phyloP scores from a whole-genome alignment of 2,797 vertebrate species.

The Lateolabrax maculatus region DNA sequence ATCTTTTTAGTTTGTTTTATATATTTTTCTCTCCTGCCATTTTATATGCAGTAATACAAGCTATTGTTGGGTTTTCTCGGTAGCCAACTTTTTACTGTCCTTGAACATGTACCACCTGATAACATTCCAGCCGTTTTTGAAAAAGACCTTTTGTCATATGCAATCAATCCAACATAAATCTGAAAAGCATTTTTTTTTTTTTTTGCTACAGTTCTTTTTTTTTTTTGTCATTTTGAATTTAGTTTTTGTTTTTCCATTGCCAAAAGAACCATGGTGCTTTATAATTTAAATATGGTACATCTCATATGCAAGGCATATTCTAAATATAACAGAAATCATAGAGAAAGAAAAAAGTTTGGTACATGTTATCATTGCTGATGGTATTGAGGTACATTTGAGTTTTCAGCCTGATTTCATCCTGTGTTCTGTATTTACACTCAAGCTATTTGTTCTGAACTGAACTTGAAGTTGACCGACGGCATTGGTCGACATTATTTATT shows the following conservation, averaged over 20 bases:
- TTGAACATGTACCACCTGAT: constrained; percentile 89
- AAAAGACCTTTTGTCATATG: constrained; percentile 91
- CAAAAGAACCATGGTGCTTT: constrained; percentile 97
- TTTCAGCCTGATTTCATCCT: constrained; percentile 88
- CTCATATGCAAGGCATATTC: constrained; percentile 98
- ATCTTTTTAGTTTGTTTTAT: constrained; percentile 89
- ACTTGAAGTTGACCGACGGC: constrained; percentile 94
- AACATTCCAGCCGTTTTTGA: constrained; percentile 96
- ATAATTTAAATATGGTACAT: constrained; percentile 96
- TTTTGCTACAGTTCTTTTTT: constrained; percentile 73
- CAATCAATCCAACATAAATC: constrained; percentile 92
- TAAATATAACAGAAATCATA: constrained; percentile 70
- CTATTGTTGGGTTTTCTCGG: constrained; percentile 98
- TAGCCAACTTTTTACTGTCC: constrained; percentile 94
- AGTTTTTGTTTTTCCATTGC: constrained; percentile 86
- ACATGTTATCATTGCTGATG: constrained; percentile 92
- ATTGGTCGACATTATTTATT: constrained; percentile 99
- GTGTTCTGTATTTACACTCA: constrained; percentile 95
- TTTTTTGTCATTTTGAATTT: constrained; percentile 81
- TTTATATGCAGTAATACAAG: constrained; percentile 99
- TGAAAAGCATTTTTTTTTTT: constrained; percentile 60
- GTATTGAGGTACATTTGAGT: constrained; percentile 95
- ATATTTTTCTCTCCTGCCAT: constrained; percentile 95
- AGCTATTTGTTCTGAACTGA: constrained; percentile 98
- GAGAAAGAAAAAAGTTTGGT: constrained; percentile 90